These are phyloP conservation scores for Tetranychus truncatus DNA, from an alignment of 2,888 invertebrate species.

Conservation along the genomic window DNA sequence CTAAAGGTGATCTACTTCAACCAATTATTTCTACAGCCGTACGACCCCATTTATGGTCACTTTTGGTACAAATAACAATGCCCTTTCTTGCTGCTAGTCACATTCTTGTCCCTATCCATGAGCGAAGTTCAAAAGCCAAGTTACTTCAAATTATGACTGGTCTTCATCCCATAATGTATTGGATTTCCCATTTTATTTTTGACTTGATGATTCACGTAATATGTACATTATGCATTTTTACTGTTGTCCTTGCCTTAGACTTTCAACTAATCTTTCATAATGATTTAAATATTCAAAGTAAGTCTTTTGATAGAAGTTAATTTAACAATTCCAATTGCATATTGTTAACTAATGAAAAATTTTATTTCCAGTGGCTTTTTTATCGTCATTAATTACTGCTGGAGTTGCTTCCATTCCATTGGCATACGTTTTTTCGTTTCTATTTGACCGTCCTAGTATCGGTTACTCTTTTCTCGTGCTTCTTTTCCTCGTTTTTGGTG, in stretches of 20 bases:
- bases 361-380: conserved; percentile 20
- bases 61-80: conserved; percentile 20
- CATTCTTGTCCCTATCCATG: conserved; percentile 22
- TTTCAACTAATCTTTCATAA: background rate
- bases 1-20: background rate
- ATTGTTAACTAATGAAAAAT: background rate
- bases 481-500: conserved; percentile 19
- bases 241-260: background rate
- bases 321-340: background rate
- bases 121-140: conserved; percentile 21
- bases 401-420: conserved; percentile 26
- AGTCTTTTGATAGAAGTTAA: background rate
- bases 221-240: conserved; percentile 15
- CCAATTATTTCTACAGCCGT: background rate
- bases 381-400: conserved; percentile 23
- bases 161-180: conserved; percentile 16
- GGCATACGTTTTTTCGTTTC: conserved; percentile 24
- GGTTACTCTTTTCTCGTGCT: conserved; percentile 23
- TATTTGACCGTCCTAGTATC: conserved; percentile 22
- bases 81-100: conserved; percentile 23
- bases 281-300: background rate
- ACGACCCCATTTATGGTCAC: background rate
- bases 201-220: conserved; percentile 17
- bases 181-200: conserved; percentile 19
- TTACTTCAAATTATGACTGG: conserved; percentile 22